Base-by-base conservation (phyloP, 2,797 vertebrate genomes). In the Triplophysa yarkandensis region DNA sequence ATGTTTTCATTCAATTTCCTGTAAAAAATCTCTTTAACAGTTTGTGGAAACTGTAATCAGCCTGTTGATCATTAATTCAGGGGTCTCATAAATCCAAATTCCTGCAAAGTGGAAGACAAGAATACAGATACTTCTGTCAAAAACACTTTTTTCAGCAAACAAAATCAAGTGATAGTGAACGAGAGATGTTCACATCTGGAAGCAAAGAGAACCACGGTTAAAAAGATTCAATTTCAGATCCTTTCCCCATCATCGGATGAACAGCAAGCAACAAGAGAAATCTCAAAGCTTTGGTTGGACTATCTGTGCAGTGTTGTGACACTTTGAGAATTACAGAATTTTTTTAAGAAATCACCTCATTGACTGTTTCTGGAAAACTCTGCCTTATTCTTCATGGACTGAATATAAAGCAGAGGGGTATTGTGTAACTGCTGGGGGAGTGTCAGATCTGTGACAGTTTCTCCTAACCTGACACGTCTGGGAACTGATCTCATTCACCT, bases 401-500 rank as follows among this genome's bases (percentile, higher is more conserved):
- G 85, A 90, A 91, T 88, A 88, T 86, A 86, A 87, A 83, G 60
- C 65, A 60, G 55, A 72, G 84, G 21, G 83, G 84, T 83, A 73
- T 85, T 80, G 85, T 68, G 79, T 85, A 46, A 44, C 27, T 11
- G 2, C 21, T 67, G 74, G 74, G 76, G 77, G 86, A 83, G 86
- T 48, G 83, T 83, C 86, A 88, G 87, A 87, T 91, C 82, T 84
- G 78, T 65, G 81, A 83, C 90, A 86, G 86, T 83, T 67, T 84
- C 86, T 87, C 83, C 86, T 92, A 88, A 92, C 88, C 88, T 90
- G 88, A 85, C 88, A 87, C 87, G 84, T 80, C 39, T 84, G 87
- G 86, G 86, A 92, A 89, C 90, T 91, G 88, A 91, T 91, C 90
- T 84, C 86, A 85, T 86, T 88, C 82, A 73, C 84, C 85, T 83